Conservation (phyloP, 2,113 vertebrate genomes). For the Peucedramus taeniatus region DNA sequence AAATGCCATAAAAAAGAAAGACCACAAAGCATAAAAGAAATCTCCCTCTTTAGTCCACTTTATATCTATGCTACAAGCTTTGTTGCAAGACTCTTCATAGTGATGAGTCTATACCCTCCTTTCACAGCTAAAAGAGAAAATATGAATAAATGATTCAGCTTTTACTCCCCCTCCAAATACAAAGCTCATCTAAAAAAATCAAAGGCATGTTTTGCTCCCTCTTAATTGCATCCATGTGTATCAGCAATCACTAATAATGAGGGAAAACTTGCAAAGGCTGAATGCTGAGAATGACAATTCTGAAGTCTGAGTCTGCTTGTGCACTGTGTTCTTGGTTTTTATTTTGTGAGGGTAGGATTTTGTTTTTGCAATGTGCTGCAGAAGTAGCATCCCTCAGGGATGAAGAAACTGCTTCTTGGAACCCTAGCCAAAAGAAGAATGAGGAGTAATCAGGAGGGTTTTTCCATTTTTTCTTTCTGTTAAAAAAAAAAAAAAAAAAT, state of each 20-base stretch:
- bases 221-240: neutral
- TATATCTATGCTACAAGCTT: neutral
- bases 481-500: neutral
- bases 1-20: neutral
- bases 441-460: neutral
- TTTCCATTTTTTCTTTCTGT: too few relatives aligned
- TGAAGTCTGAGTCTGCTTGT: neutral
- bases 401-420: neutral
- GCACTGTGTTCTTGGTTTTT: neutral
- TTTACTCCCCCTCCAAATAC: neutral
- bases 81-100: neutral
- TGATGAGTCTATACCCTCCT: neutral
- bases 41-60: neutral
- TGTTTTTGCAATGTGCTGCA: neutral
- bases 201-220: too few relatives aligned
- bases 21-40: neutral
- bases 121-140: neutral
- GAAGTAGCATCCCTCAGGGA: neutral
- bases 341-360: neutral
- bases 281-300: neutral
- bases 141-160: neutral
- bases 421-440: neutral
- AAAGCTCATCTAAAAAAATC: neutral
- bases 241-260: neutral
- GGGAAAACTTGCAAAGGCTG: neutral